Base-by-base conservation (phyloP, 2,797 vertebrate genomes). In the Lutjanus argentimaculatus region DNA sequence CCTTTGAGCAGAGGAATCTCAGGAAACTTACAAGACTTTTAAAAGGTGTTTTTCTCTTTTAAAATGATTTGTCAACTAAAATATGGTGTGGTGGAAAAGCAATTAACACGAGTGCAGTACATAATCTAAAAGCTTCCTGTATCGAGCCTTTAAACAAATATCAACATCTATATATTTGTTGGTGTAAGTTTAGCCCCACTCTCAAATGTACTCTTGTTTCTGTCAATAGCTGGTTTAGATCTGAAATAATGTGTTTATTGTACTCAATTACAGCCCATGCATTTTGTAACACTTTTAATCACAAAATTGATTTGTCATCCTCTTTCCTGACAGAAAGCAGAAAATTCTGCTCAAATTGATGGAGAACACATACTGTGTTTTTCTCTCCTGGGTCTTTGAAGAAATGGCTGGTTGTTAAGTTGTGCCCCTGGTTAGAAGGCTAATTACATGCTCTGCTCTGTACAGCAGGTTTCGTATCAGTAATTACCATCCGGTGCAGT, bases 391-490 rank as follows among this genome's bases (percentile, higher is more conserved):
- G 45, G 49, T 82, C 76, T 83, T 89, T 90, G 69, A 90, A 82
- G 86, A 72, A 69, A 84, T 5, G 57, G 70, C 67, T 81, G 86
- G 67, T 77, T 83, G 79, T 80, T 82, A 71, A 83, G 75, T 86
- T 73, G 65, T 77, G 84, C 67, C 77, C 79, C 77, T 77, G 85
- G 87, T 89, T 90, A 69, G 85, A 82, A 82, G 85, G 64, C 79
- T 91, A 91, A 94, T 93, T 85, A 87, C 91, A 91, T 57, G 61
- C 82, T 84, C 55, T 22, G 79, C 88, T 83, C 86, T 72, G 75
- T 85, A 69, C 76, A 83, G 86, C 86, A 87, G 85, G 85, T 86
- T 82, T 90, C 76, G 84, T 87, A 88, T 90, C 85, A 72, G 90
- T 92, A 93, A 93, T 94, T 92, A 90, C 84, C 79, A 89, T 89